phyloP scores from a whole-genome alignment of 2,797 vertebrate species.

The Peromyscus melanophrys region DNA sequence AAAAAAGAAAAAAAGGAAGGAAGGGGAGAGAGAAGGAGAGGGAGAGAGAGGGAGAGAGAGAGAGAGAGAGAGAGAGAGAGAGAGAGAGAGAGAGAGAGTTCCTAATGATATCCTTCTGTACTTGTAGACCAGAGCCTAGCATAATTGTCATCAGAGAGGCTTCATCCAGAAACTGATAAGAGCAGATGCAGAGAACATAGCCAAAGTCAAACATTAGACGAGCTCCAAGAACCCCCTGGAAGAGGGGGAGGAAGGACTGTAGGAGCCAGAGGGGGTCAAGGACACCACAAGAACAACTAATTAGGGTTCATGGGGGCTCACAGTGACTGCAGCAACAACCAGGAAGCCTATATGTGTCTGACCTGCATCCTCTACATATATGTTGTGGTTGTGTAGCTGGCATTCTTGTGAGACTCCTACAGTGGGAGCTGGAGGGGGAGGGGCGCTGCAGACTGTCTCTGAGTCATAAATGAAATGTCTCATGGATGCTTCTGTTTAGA shows the following conservation, averaged over 20 bases:
- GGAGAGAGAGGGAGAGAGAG: too few species aligned
- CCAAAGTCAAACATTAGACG: neutral
- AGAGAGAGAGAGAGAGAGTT: too few species aligned
- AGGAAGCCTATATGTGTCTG: neutral
- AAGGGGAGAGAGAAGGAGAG: too few species aligned
- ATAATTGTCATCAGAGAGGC: neutral
- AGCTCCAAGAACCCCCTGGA: neutral
- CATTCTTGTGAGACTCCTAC: neutral
- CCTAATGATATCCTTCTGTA: neutral
- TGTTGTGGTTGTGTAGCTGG: neutral
- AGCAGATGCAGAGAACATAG: neutral
- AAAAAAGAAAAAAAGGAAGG: too few species aligned
- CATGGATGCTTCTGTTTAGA: neutral
- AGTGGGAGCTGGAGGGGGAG: neutral
- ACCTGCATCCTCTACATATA: neutral
- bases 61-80: too few species aligned
- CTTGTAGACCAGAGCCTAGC: neutral
- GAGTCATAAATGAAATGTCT: neutral
- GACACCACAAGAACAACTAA: neutral
- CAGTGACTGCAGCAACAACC: neutral
- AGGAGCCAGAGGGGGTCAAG: neutral
- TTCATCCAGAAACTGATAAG: neutral
- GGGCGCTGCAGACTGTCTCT: neutral
- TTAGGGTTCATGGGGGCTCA: neutral
- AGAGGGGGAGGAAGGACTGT: neutral